Conservation (phyloP, 2,113 vertebrate species). For the Poecilia latipinna region DNA sequence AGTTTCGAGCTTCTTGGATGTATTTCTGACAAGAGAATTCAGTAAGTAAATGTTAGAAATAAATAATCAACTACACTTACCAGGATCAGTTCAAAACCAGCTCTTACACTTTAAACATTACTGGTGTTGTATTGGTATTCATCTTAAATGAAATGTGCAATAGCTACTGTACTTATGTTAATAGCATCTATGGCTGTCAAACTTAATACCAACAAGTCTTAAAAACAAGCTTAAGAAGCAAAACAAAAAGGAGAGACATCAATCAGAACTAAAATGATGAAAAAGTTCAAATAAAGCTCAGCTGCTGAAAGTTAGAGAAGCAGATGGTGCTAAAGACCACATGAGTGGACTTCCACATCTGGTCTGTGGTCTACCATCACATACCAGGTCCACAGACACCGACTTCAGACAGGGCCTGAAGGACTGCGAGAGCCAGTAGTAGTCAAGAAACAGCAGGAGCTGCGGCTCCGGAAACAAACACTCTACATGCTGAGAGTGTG, state of each 20-base stretch:
- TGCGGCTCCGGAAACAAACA: constrained; percentile 87
- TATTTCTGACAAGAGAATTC: constrained; percentile 85
- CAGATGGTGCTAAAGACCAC: constrained; percentile 22
- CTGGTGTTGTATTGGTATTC: background rate
- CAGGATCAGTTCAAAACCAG: background rate
- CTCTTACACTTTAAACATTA: background rate
- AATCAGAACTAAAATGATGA: background rate
- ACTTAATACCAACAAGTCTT: background rate
- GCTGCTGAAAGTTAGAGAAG: constrained; percentile 13
- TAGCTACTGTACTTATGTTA: too few species aligned
- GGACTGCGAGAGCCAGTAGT: constrained; percentile 89
- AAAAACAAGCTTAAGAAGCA: background rate
- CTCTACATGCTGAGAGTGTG: constrained; percentile 84
- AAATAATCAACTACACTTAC: background rate
- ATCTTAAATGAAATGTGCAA: background rate
- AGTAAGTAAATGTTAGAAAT: constrained; percentile 6
- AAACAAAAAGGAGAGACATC: background rate
- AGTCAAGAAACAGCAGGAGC: constrained; percentile 89
- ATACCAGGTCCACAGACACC: constrained; percentile 88
- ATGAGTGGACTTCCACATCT: constrained; percentile 38
- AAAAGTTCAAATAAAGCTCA: constrained; percentile 15
- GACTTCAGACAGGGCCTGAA: constrained; percentile 88
- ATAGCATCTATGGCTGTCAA: background rate
- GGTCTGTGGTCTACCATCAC: constrained; percentile 71
- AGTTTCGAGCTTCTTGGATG: constrained; percentile 96